Conservation (phyloP, 64 coral and sea anemone species). For the Anthopleura sola region DNA sequence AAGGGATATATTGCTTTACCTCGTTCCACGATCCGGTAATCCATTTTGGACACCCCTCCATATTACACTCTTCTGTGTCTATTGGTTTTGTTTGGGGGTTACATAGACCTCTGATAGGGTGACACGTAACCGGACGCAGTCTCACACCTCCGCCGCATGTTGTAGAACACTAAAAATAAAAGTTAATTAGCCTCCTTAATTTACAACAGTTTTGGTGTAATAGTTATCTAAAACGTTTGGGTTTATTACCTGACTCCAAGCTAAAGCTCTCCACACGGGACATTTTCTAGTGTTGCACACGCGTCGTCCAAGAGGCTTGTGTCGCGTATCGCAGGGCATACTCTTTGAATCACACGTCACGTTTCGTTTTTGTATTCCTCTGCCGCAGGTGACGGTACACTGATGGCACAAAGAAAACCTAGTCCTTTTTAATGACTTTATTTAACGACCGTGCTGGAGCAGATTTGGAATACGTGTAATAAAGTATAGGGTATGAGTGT, state of each 20-base stretch:
- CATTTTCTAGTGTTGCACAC: conserved; percentile 38
- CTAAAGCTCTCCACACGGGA: conserved; percentile 20
- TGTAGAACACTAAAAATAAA: conserved; percentile 33
- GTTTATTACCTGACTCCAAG: conserved; percentile 38
- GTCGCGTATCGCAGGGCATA: conserved; percentile 15
- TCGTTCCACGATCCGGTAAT: conserved; percentile 39
- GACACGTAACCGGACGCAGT: conserved; percentile 25
- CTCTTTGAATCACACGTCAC: conserved; percentile 24
- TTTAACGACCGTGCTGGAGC: background rate
- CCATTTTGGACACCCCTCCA: conserved; percentile 44
- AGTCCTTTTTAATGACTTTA: background rate
- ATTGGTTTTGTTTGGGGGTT: conserved; percentile 26
- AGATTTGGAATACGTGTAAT: no score
- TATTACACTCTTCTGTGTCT: conserved; percentile 7
- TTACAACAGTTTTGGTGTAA: no score
- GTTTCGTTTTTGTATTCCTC: conserved; percentile 8
- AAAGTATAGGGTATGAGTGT: no score
- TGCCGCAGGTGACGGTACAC: conserved; percentile 54
- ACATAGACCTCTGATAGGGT: background rate
- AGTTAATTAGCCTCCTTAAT: background rate
- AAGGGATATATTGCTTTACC: background rate
- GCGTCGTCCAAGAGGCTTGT: conserved; percentile 14
- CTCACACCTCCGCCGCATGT: conserved; percentile 47
- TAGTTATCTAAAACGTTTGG: no score
- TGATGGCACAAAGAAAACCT: background rate